Evolutionary conservation across 2,797 vertebrate species (phyloP), one percentile per base, ranked within the genome.

Genomic region (Dallia pectoralis): DNA sequence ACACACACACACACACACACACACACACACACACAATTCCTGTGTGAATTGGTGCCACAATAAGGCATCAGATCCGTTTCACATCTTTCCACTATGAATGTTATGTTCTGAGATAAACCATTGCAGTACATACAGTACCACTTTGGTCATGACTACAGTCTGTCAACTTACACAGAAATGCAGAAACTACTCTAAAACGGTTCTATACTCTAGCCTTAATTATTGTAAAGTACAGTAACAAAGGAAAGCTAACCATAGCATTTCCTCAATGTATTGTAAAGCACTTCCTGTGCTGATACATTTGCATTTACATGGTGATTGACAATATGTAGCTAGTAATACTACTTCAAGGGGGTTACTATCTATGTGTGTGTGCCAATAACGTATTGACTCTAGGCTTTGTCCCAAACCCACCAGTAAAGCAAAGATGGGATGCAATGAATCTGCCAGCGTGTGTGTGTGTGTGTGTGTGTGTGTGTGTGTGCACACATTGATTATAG

Each of bases 261-360:
- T 14, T 47, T 68, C 40, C 44, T 64, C 18, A 64, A 44, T 64
- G 18, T 36, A n/a, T 49, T 22, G 29, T 75, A 67, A 19, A 51
- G n/a, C 47, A 76, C 76, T 79, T 77, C 74, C 72, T 59, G 53
- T 81, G 68, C 75, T 30, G 40, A 25, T 69, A 68, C 69, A 62
- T 6, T 44, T 40, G 36, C 32, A 63, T 66, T 66, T 69, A n/a
- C 70, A 79, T 36, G 68, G 27, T 56, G 32, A 33, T 61, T 56
- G 73, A 77, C 74, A 66, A 49, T 47, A 77, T 49, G 51, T 0
- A 18, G 71, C 76, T 72, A 77, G 70, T 51, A 68, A 49, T 71
- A 75, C 59, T 29, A 47, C 8, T 16, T 47, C 73, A 73, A 81
- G 25, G 44, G n/a, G n/a, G n/a, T n/a, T 36, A 63, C 44, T 71